Conservation (phyloP, 2,113 vertebrate species). For the Turnix velox region DNA sequence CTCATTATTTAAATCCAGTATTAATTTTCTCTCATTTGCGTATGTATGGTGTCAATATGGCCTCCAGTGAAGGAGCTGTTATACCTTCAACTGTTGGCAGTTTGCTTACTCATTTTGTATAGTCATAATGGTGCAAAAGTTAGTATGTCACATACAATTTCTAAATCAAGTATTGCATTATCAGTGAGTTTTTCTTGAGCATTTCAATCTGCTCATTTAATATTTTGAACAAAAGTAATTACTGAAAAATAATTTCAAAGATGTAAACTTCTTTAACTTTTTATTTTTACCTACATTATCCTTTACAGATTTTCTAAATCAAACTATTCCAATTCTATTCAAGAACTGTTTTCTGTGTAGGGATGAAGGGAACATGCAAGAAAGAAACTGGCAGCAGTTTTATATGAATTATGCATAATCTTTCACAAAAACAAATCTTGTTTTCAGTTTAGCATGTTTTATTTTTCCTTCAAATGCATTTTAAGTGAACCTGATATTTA, state of each 20-base stretch:
- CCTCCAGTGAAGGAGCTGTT: background rate
- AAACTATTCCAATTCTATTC: background rate
- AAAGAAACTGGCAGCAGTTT: background rate
- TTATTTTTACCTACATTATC: background rate
- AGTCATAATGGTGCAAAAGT: background rate
- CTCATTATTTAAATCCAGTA: background rate
- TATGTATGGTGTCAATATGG: background rate
- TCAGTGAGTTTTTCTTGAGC: background rate
- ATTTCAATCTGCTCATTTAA: background rate
- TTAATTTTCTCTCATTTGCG: background rate
- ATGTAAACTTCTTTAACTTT: background rate
- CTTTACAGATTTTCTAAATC: background rate
- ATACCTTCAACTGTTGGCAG: background rate
- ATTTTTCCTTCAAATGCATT: background rate
- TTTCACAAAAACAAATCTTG: background rate
- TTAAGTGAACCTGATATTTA: background rate
- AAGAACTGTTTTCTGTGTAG: background rate
- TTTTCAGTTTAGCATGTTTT: background rate
- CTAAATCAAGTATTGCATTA: background rate
- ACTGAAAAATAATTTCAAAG: background rate
- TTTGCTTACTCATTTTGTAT: background rate
- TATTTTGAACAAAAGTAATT: background rate
- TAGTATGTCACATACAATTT: background rate
- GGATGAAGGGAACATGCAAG: background rate
- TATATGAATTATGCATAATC: background rate